These are phyloP conservation scores for Adrianichthys oophorus DNA, from an alignment of 2,797 vertebrate species.

Conservation along the genomic window DNA sequence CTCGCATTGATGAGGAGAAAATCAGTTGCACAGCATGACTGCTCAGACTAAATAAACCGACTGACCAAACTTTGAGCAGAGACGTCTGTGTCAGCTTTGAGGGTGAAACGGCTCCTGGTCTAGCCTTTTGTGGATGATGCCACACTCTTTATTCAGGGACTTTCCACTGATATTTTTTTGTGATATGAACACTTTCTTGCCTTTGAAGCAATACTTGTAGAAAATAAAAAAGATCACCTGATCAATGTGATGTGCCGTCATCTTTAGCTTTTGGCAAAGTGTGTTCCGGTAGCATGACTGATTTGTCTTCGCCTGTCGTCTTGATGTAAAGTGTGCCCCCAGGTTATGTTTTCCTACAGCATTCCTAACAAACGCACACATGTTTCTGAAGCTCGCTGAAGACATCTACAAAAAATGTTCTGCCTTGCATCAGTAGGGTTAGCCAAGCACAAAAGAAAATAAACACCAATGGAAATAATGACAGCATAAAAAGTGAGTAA, in stretches of 20 bases:
- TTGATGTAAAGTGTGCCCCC: slow-evolving; percentile 31
- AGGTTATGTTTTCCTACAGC: slow-evolving; percentile 38
- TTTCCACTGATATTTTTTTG: slow-evolving; percentile 42
- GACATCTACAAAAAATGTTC: slow-evolving; percentile 37
- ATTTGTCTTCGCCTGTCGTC: slow-evolving; percentile 27
- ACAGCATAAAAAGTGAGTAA: slow-evolving; percentile 12
- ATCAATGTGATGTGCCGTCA: slow-evolving; percentile 24
- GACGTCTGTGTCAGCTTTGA: slow-evolving; percentile 17
- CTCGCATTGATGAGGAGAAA: not conserved
- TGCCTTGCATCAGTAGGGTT: slow-evolving; percentile 28
- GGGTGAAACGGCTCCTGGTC: slow-evolving; percentile 26
- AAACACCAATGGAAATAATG: slow-evolving; percentile 20
- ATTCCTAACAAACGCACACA: slow-evolving; percentile 33
- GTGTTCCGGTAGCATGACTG: slow-evolving; percentile 13
- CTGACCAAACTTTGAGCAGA: slow-evolving; percentile 5
- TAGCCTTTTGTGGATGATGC: slow-evolving; percentile 21
- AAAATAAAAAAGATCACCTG: slow-evolving; percentile 14
- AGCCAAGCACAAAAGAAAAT: slow-evolving; percentile 16
- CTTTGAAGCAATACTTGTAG: not conserved
- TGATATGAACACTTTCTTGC: too few species aligned
- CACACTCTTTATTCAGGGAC: slow-evolving; percentile 31
- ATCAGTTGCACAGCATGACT: slow-evolving; percentile 3
- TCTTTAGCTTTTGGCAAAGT: slow-evolving; percentile 12
- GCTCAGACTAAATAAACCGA: slow-evolving; percentile 18
- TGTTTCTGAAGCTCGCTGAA: slow-evolving; percentile 11